These are phyloP conservation scores for Nomia melanderi DNA, from an alignment of 1,140 invertebrate species.

Conservation along the genomic window DNA sequence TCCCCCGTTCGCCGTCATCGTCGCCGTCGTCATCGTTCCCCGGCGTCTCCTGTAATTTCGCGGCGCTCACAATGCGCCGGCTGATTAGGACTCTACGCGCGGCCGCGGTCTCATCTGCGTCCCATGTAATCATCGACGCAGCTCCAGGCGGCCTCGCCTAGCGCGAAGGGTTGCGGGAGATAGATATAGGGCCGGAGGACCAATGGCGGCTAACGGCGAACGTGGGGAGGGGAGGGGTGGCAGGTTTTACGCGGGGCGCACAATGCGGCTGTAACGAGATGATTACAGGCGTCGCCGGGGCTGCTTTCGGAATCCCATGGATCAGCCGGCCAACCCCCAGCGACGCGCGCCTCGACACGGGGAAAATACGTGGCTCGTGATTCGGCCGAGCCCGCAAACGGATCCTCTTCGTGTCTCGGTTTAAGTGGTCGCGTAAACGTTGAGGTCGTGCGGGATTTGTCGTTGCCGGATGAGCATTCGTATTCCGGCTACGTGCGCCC, in stretches of 20 bases:
- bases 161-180: constrained; percentile 3
- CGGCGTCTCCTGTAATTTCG: constrained; percentile 70
- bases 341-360: not conserved
- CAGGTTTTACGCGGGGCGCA: constrained; percentile 59
- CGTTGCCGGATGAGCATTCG: constrained; percentile 33
- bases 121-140: constrained; percentile 69
- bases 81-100: constrained; percentile 69
- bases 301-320: constrained; percentile 54
- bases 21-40: constrained; percentile 27
- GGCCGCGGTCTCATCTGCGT: constrained; percentile 49
- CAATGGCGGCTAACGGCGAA: too few relatives aligned
- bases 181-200: too few relatives aligned
- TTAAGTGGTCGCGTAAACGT: constrained; percentile 57
- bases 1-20: constrained; percentile 26
- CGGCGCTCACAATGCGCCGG: constrained; percentile 67
- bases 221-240: not conserved
- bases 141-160: constrained; percentile 46
- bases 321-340: constrained; percentile 26
- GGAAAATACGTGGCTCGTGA: constrained; percentile 46
- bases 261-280: constrained; percentile 73
- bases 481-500: constrained; percentile 43
- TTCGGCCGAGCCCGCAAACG: constrained; percentile 32
- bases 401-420: constrained; percentile 49
- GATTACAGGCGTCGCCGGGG: constrained; percentile 68
- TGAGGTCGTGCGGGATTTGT: constrained; percentile 37